phyloP scores from a whole-genome alignment of 2,888 invertebrate species.

The Meta bourneti region DNA sequence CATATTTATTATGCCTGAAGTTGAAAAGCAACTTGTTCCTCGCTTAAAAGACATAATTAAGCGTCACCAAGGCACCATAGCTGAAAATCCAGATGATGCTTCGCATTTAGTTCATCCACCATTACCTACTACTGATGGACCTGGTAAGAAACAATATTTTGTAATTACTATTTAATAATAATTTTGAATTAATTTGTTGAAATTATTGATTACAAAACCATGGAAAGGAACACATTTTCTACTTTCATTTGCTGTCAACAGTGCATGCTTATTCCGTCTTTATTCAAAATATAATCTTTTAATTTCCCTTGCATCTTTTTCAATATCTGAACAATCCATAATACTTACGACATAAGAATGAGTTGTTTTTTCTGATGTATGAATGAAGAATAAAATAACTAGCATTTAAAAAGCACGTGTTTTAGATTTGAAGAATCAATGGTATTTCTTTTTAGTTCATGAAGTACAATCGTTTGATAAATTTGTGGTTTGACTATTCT shows the following conservation, averaged over 20 bases:
- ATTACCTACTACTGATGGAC: slow-evolving; percentile 78
- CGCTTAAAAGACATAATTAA: slow-evolving; percentile 94
- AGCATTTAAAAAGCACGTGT: background rate
- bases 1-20: slow-evolving; percentile 90
- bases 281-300: background rate
- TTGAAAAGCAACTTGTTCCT: slow-evolving; percentile 85
- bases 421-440: too few relatives aligned
- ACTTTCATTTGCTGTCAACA: background rate
- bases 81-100: slow-evolving; percentile 92
- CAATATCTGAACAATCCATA: too few relatives aligned
- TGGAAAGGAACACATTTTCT: slow-evolving; percentile 51
- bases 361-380: background rate
- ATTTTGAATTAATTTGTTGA: background rate
- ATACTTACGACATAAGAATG: too few relatives aligned
- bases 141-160: slow-evolving; percentile 77
- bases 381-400: background rate
- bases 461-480: background rate
- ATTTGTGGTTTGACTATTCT: background rate
- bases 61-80: slow-evolving; percentile 89
- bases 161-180: background rate
- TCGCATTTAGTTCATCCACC: slow-evolving; percentile 94
- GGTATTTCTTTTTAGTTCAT: background rate
- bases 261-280: slow-evolving; percentile 78
- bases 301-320: background rate
- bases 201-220: background rate